Percentiles rank a stretch among this genome's conserved stretches.
Evolutionary conservation across 2,113 vertebrate species (phyloP).

Genomic region (Mesembrinibis cayennensis): DNA sequence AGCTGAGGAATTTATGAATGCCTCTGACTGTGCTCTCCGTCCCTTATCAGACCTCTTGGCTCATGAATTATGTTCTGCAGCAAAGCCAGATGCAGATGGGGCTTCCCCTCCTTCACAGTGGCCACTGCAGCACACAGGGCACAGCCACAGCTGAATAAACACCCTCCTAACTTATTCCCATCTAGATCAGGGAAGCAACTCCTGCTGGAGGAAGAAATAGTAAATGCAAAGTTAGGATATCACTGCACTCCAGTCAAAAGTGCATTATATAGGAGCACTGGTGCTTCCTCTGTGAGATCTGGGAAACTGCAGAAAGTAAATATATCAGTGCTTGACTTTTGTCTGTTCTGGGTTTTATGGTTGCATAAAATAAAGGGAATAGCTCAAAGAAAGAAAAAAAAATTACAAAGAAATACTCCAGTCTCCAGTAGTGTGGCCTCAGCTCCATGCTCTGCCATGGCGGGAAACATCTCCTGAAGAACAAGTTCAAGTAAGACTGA

Average conservation of each 20-base stretch:
- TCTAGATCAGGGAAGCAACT: neutral
- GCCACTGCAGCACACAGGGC: neutral
- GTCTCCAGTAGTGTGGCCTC: neutral
- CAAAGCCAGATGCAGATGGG: neutral
- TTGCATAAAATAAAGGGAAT: neutral
- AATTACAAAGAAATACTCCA: neutral
- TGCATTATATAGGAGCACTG: neutral
- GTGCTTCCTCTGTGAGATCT: neutral
- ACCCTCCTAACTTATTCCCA: neutral
- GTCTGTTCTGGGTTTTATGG: neutral
- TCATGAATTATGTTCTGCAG: accelerated
- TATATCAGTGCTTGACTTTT: neutral
- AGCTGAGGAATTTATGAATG: neutral
- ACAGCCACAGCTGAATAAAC: neutral
- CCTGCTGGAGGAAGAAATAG: neutral
- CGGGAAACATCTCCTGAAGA: neutral
- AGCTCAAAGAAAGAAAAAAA: neutral
- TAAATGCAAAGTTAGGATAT: neutral
- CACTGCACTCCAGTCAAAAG: neutral
- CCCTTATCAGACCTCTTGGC: neutral
- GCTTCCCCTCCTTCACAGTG: neutral
- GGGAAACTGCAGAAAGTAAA: neutral
- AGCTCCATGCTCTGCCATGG: neutral
- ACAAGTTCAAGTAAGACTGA: neutral
- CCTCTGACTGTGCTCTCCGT: neutral